Conservation (phyloP, 2,113 vertebrate species). For the Pan troglodytes region DNA sequence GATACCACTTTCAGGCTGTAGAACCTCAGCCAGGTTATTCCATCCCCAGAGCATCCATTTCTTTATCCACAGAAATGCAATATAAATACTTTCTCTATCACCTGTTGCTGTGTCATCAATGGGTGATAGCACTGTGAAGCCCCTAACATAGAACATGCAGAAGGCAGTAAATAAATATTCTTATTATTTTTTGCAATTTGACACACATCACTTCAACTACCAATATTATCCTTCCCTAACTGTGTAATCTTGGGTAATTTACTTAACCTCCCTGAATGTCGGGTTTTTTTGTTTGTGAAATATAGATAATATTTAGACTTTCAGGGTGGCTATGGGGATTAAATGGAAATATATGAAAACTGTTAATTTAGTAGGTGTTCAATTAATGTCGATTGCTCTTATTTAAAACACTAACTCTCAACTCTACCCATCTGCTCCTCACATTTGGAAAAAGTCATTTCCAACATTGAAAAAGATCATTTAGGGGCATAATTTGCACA, state of each 20-base stretch:
- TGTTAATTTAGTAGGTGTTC: neutral
- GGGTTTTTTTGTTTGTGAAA: neutral
- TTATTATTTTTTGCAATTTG: neutral
- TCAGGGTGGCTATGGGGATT: neutral
- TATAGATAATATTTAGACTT: slow-evolving; percentile 46
- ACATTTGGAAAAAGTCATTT: neutral
- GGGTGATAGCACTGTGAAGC: neutral
- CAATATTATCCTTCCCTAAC: neutral
- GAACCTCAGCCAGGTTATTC: neutral
- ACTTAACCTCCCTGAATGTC: neutral
- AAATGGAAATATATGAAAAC: neutral
- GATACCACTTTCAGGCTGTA: neutral
- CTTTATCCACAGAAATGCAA: neutral
- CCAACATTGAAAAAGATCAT: neutral
- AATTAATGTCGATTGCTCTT: neutral
- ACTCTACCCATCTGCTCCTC: neutral
- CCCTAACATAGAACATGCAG: neutral
- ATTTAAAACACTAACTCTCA: neutral
- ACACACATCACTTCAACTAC: neutral
- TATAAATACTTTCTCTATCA: neutral
- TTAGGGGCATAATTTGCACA: neutral
- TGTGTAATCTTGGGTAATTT: neutral
- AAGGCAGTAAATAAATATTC: neutral
- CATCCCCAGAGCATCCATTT: neutral
- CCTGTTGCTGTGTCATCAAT: neutral